These are phyloP conservation scores for Hermatobates lingyangjiaoensis DNA, from an alignment of 1,140 invertebrate genomes.

Conservation along the genomic window DNA sequence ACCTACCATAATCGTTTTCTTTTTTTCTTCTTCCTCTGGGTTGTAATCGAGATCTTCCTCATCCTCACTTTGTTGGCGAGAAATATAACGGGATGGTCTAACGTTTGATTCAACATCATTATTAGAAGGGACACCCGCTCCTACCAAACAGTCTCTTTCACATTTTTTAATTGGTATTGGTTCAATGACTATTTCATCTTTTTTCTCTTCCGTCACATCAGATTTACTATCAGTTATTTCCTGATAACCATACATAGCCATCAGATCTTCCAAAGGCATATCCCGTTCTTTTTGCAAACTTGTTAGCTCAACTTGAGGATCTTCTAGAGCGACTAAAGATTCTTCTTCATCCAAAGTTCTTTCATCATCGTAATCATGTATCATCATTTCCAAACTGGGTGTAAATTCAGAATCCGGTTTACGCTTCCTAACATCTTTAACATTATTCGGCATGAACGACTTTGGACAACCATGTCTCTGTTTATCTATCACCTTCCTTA, in stretches of 20 bases:
- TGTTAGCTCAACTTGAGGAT: conserved; percentile 69
- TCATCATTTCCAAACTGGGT: conserved; percentile 69
- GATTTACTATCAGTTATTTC: conserved; percentile 18
- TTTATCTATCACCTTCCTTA: too few species aligned
- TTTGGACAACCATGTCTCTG: too few species aligned
- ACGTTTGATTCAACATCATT: conserved; percentile 21
- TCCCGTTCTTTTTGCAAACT: conserved; percentile 56
- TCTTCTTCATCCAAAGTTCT: conserved; percentile 90
- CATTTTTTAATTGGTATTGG: too few species aligned
- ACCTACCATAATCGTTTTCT: conserved; percentile 82
- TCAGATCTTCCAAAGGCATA: conserved; percentile 83
- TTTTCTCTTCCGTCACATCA: conserved; percentile 28
- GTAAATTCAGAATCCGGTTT: too few species aligned
- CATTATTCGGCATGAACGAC: too few species aligned
- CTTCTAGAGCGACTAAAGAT: conserved; percentile 70
- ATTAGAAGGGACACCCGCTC: conserved; percentile 27
- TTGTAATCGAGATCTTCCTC: conserved; percentile 55
- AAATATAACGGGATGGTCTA: conserved; percentile 17
- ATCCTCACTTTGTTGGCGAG: conserved; percentile 35
- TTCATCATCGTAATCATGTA: conserved; percentile 94
- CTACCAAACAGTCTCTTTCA: conserved; percentile 28
- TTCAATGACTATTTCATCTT: too few species aligned
- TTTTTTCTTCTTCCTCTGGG: conserved; percentile 46
- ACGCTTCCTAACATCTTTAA: too few species aligned
- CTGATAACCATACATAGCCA: conserved; percentile 68